phyloP scores from a whole-genome alignment of 2,888 invertebrate genomes.

The Andrena camellia region DNA sequence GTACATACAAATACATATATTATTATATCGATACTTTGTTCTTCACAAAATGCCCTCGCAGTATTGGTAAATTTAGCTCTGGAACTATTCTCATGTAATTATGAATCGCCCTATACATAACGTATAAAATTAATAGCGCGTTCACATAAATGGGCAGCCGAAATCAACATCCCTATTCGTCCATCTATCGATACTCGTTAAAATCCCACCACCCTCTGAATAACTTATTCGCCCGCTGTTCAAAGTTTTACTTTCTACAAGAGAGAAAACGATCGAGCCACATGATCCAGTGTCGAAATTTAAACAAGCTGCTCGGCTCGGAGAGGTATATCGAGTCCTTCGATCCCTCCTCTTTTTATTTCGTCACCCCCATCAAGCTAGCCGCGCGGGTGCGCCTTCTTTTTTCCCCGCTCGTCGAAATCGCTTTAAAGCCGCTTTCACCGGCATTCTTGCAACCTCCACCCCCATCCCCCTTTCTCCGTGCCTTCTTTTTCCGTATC shows the following conservation, averaged over 20 bases:
- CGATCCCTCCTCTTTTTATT: slow-evolving; percentile 70
- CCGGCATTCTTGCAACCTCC: slow-evolving; percentile 61
- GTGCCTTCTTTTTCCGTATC: slow-evolving; percentile 49
- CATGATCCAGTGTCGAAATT: slow-evolving; percentile 53
- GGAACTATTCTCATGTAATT: too few species aligned
- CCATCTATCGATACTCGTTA: background rate
- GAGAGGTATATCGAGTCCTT: slow-evolving; percentile 76
- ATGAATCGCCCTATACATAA: too few species aligned
- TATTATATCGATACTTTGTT: too few species aligned
- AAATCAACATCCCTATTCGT: background rate
- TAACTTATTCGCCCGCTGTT: background rate
- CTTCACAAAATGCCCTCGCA: too few species aligned
- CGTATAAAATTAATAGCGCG: background rate
- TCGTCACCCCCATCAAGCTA: slow-evolving; percentile 58
- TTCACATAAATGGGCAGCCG: background rate
- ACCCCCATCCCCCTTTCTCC: slow-evolving; percentile 34
- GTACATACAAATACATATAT: too few species aligned
- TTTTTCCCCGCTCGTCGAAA: slow-evolving; percentile 68
- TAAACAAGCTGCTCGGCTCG: slow-evolving; percentile 65
- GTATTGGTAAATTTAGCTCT: too few species aligned
- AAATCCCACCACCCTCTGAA: slow-evolving; percentile 9
- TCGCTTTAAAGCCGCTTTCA: slow-evolving; percentile 75
- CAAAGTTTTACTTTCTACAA: slow-evolving; percentile 23
- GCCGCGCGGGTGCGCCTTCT: slow-evolving; percentile 49
- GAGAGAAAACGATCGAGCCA: slow-evolving; percentile 3